Evolutionary conservation across 2,888 invertebrate genomes (phyloP).

Genomic region (Aleiodes leptofemur): DNA sequence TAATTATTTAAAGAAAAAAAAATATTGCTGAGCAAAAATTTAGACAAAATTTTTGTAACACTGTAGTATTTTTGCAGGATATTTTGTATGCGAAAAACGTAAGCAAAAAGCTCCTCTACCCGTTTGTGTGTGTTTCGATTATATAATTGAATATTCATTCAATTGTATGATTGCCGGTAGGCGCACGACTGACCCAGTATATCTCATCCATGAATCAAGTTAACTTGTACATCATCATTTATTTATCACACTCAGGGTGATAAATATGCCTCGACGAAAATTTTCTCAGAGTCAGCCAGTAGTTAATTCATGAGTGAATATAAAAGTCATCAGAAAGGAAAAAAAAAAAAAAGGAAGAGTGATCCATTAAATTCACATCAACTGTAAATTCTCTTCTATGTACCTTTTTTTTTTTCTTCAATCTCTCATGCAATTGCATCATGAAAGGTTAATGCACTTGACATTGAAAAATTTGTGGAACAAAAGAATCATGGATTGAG

Average conservation of each 20-base stretch:
- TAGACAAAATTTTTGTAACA: too few species aligned
- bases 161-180: slow-evolving; percentile 72
- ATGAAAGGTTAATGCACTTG: slow-evolving; percentile 31
- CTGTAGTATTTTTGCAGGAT: neutral
- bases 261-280: neutral
- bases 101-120: slow-evolving; percentile 15
- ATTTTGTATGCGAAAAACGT: slow-evolving; percentile 17
- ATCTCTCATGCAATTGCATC: neutral
- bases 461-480: slow-evolving; percentile 35
- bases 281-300: too few species aligned
- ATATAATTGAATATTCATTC: slow-evolving; percentile 74
- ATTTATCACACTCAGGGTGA: slow-evolving; percentile 13
- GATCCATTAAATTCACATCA: neutral
- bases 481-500: slow-evolving; percentile 24
- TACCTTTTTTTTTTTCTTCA: neutral
- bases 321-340: neutral
- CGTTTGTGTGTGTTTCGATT: slow-evolving; percentile 64
- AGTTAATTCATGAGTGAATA: too few species aligned
- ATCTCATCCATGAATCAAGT: slow-evolving; percentile 42
- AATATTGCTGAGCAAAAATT: too few species aligned
- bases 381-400: neutral
- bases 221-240: slow-evolving; percentile 28
- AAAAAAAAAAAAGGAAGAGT: neutral
- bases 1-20: too few species aligned
- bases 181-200: slow-evolving; percentile 69